phyloP scores from a whole-genome alignment of 1,140 invertebrate genomes.

The Lineus longissimus region DNA sequence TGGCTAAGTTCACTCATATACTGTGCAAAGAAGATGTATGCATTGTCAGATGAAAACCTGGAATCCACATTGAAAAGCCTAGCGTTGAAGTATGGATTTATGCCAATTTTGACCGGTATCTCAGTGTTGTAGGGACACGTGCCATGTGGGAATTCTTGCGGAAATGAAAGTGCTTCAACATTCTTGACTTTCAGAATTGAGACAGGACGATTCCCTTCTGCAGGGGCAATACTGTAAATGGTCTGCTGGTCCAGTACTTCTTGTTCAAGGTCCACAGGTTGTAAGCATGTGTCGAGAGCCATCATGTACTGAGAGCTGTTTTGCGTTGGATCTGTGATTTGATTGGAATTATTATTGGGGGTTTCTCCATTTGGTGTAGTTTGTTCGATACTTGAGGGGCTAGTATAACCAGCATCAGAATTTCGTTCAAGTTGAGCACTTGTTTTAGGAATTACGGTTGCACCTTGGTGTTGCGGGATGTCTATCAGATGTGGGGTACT shows the following conservation, averaged over 20 bases:
- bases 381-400: background rate
- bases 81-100: background rate
- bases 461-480: too few species aligned
- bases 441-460: too few species aligned
- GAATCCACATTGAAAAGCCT: background rate
- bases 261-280: constrained; percentile 22
- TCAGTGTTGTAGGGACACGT: background rate
- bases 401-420: background rate
- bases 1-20: background rate
- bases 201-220: background rate
- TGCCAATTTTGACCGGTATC: background rate
- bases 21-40: constrained; percentile 4
- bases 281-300: constrained; percentile 18
- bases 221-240: constrained; percentile 15
- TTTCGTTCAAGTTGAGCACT: background rate
- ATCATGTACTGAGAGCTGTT: background rate
- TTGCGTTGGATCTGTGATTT: background rate
- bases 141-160: background rate
- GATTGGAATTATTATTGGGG: background rate
- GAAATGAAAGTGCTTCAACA: background rate
- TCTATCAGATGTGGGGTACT: too few species aligned
- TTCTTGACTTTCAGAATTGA: background rate
- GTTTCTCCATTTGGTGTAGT: background rate
- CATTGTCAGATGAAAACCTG: background rate
- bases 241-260: constrained; percentile 15